phyloP scores from a whole-genome alignment of 1,140 invertebrate species.

The Coenobita brevimanus region DNA sequence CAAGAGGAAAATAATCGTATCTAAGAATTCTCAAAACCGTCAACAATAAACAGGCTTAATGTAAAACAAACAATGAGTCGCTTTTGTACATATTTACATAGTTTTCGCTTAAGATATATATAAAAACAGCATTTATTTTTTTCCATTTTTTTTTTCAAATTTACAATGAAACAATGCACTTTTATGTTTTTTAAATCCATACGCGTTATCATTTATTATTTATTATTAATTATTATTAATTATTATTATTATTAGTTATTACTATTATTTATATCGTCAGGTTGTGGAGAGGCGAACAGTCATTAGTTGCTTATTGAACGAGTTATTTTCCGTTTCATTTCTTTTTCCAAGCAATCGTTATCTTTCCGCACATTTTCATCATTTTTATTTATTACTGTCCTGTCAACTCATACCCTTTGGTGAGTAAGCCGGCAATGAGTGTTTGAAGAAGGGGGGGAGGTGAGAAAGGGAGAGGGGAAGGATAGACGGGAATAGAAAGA shows the following conservation, averaged over 20 bases:
- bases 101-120: constrained; percentile 61
- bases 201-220: too few relatives aligned
- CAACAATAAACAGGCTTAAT: constrained; percentile 68
- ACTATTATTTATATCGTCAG: constrained; percentile 17
- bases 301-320: neutral
- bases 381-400: too few relatives aligned
- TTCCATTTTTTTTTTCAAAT: constrained; percentile 55
- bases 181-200: neutral
- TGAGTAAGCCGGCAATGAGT: too few relatives aligned
- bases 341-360: too few relatives aligned
- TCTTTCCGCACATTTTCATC: too few relatives aligned
- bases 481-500: too few relatives aligned
- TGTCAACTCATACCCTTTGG: too few relatives aligned
- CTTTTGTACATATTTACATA: constrained; percentile 66
- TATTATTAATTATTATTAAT: too few relatives aligned
- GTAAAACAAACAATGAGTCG: constrained; percentile 68
- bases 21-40: constrained; percentile 68
- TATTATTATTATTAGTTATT: too few relatives aligned
- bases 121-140: constrained; percentile 63
- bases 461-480: too few relatives aligned
- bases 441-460: too few relatives aligned
- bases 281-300: constrained; percentile 64
- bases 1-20: constrained; percentile 65
- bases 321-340: neutral
- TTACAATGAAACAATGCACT: constrained; percentile 64